Conservation (phyloP, 2,888 invertebrate genomes). For the Apamea sordens region DNA sequence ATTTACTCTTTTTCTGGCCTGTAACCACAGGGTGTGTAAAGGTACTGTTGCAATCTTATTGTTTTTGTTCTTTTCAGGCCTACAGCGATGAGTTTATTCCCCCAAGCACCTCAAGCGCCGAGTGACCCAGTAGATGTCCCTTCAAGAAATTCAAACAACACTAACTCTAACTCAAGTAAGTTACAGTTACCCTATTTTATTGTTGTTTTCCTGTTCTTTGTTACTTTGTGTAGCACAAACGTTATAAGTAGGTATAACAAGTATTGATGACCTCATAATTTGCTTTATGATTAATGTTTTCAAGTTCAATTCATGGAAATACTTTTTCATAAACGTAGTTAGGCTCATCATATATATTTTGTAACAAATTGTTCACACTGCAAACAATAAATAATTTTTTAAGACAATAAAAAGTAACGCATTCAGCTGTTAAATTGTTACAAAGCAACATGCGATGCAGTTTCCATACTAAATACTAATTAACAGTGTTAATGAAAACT, state of each 20-base stretch:
- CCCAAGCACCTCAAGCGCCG: conserved; percentile 90
- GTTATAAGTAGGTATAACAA: not conserved
- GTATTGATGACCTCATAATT: conserved; percentile 40
- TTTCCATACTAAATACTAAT: conserved; percentile 46
- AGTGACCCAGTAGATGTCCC: conserved; percentile 93
- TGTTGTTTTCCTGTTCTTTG: conserved; percentile 45
- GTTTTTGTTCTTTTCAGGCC: conserved; percentile 83
- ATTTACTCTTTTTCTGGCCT: not conserved
- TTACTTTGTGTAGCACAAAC: conserved; percentile 7
- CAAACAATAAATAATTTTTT: conserved; percentile 7
- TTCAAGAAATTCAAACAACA: conserved; percentile 75
- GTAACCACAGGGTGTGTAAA: not conserved
- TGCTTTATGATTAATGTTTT: conserved; percentile 35
- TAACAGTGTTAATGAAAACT: conserved; percentile 37
- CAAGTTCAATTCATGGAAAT: conserved; percentile 11
- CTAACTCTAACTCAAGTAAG: conserved; percentile 79
- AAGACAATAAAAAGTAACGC: conserved; percentile 7
- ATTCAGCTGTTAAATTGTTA: conserved; percentile 42
- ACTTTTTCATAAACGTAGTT: not conserved
- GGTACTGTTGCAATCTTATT: not conserved
- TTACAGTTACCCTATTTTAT: conserved; percentile 65
- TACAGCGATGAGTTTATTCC: conserved; percentile 91
- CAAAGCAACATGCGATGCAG: conserved; percentile 52
- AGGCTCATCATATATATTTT: not conserved
- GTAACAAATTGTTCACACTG: not conserved